Evolutionary conservation across 2,888 invertebrate genomes (phyloP), one percentile per base, ranked within the genome.

Genomic region (Diaphora mendica): DNA sequence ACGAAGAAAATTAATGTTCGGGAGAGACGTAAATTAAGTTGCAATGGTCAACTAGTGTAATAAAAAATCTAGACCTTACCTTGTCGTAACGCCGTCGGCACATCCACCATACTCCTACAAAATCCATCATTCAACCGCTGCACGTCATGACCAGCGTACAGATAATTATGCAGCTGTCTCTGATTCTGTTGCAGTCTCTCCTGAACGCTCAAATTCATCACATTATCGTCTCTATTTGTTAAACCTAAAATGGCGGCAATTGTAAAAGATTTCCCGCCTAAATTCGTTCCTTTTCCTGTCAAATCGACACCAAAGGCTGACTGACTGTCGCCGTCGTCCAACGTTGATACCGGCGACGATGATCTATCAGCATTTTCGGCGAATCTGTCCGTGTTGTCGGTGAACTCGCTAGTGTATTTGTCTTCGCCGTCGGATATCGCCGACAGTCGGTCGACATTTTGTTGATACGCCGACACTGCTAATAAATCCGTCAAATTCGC

Each of bases 161-260:
- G 77, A 72, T 95, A 95, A 39, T 80, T 94, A 85, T 94, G 94
- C 79, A 95, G 64, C 26, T 95, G 93, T 26, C 95, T 87, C 80
- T 94, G 95, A 35, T 91, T 92, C 87, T 93, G 90, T n/a, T 93
- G 93, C 78, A 95, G 74, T 71, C 95, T 85, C 79, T 95, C 95
- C 80, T 96, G 96, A 0, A 96, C 96, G 80, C 96, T 96, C 71
- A 96, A 83, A 75, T 96, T 96, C 91, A 96, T 96, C 9, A 92
- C 95, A 85, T 95, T 94, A 11, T 94, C 94, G 9, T 95, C 95
- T 0, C 90, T 82, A 67, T 94, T 96, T 74, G 97, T 97, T 79
- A 98, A 91, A 0, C 98, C 98, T 84, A 98, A 96, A 86, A 98
- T 98, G 79, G 98, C 98, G 79, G 98, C 98, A 84, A 98, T 98